These are phyloP conservation scores for Zoanthus gigantus DNA, from an alignment of 92 coral and sea anemone species.

Conservation along the genomic window DNA sequence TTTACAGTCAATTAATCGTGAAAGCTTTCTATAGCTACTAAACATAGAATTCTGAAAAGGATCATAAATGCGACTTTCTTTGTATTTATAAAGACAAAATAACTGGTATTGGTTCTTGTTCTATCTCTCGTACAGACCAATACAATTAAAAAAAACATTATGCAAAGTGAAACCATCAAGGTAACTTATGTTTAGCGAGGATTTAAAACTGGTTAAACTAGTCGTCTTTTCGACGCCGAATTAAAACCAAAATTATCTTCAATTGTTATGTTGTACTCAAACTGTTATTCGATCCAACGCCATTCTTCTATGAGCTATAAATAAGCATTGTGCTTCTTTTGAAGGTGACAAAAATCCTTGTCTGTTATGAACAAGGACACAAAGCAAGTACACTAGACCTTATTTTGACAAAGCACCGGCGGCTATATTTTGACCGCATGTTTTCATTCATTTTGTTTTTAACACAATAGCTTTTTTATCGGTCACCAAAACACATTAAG, in stretches of 20 bases:
- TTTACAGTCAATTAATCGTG: conserved; percentile 6
- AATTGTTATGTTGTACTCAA: neutral
- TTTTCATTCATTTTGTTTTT: conserved; percentile 35
- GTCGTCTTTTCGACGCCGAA: conserved; percentile 29
- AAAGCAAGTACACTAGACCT: conserved; percentile 35
- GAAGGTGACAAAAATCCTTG: conserved; percentile 12
- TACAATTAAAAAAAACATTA: neutral
- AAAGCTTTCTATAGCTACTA: conserved; percentile 15
- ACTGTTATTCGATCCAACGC: neutral
- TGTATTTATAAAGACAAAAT: neutral
- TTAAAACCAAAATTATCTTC: neutral
- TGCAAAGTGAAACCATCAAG: neutral
- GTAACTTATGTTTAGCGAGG: neutral
- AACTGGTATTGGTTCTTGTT: neutral
- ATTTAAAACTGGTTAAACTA: neutral
- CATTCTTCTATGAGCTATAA: neutral
- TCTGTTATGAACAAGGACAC: conserved; percentile 19
- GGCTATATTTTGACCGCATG: conserved; percentile 42
- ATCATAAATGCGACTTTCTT: neutral
- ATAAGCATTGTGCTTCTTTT: neutral
- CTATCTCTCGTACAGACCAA: conserved; percentile 5
- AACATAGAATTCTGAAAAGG: neutral
- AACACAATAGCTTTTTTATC: conserved; percentile 35
- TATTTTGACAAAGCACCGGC: conserved; percentile 41
- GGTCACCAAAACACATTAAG: conserved; percentile 23